Percentiles rank a stretch among this genome's conserved stretches.
These are phyloP conservation scores for Callimorpha dominula DNA, from an alignment of 2,888 invertebrate genomes.

Conservation along the genomic window DNA sequence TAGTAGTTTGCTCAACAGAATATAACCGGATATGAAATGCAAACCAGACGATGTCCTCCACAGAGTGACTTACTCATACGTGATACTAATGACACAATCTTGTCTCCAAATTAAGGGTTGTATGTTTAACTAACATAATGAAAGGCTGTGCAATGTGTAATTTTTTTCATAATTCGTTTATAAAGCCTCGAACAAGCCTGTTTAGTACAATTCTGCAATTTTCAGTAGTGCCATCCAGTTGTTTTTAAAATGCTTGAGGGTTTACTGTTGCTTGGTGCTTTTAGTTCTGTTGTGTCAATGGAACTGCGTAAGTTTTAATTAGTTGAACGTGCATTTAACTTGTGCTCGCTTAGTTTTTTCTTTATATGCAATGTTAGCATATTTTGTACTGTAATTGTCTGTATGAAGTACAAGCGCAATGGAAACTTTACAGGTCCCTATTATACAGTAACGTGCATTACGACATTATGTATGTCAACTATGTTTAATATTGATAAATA, in stretches of 20 bases:
- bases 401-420: too few species aligned
- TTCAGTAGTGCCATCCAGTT: conserved; percentile 48
- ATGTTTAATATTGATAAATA: too few species aligned
- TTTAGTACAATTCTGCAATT: conserved; percentile 51
- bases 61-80: conserved; percentile 12
- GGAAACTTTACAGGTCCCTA: too few species aligned
- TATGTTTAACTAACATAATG: conserved; percentile 62
- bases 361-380: not conserved
- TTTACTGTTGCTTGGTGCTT: conserved; percentile 44
- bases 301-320: conserved; percentile 68
- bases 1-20: not conserved
- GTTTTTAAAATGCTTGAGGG: conserved; percentile 52
- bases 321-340: conserved; percentile 30
- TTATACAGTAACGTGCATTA: too few species aligned
- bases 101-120: conserved; percentile 50
- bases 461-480: too few species aligned
- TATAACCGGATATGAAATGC: conserved; percentile 20
- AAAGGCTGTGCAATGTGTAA: conserved; percentile 60
- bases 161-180: conserved; percentile 65
- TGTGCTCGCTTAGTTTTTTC: not conserved
- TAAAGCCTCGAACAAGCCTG: conserved; percentile 56
- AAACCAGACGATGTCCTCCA: conserved; percentile 19
- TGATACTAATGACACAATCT: conserved; percentile 45
- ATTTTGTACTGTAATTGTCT: not conserved
- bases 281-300: conserved; percentile 55